phyloP scores from a whole-genome alignment of 2,113 vertebrate species.

The Toxotes jaculatrix region DNA sequence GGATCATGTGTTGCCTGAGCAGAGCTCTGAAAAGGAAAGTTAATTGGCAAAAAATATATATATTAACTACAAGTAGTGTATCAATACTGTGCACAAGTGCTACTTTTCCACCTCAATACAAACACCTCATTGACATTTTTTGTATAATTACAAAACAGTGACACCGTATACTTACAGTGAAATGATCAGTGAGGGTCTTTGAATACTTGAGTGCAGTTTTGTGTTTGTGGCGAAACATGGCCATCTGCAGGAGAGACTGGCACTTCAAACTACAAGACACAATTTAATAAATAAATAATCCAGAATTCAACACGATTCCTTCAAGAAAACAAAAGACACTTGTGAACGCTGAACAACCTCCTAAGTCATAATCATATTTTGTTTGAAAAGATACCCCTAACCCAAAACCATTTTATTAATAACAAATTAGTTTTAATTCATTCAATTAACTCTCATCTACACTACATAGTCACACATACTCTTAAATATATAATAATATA shows the following conservation, averaged over 20 bases:
- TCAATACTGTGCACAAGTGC: too few species aligned
- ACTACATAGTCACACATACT: too few species aligned
- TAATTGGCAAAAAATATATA: slow-evolving; percentile 9
- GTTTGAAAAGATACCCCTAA: neutral
- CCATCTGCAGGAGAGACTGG: slow-evolving; percentile 94
- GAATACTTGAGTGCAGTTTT: slow-evolving; percentile 92
- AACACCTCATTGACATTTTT: neutral
- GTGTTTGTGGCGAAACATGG: slow-evolving; percentile 92
- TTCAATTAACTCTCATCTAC: too few species aligned
- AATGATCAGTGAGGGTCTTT: slow-evolving; percentile 91
- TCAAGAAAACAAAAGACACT: neutral
- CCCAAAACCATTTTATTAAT: neutral
- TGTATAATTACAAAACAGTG: too few species aligned
- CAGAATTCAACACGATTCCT: neutral
- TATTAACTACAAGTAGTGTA: neutral
- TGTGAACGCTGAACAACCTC: too few species aligned
- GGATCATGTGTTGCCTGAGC: slow-evolving; percentile 82
- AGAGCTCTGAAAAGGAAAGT: slow-evolving; percentile 81
- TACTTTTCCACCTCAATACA: neutral
- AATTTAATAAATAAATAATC: neutral
- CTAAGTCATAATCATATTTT: neutral
- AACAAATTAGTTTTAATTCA: too few species aligned
- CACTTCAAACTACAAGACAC: slow-evolving; percentile 88
- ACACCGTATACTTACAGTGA: slow-evolving; percentile 83
- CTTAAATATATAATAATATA: too few species aligned